Evolutionary conservation across 2,113 vertebrate genomes (phyloP).

Genomic region (Chaetodon auriga): DNA sequence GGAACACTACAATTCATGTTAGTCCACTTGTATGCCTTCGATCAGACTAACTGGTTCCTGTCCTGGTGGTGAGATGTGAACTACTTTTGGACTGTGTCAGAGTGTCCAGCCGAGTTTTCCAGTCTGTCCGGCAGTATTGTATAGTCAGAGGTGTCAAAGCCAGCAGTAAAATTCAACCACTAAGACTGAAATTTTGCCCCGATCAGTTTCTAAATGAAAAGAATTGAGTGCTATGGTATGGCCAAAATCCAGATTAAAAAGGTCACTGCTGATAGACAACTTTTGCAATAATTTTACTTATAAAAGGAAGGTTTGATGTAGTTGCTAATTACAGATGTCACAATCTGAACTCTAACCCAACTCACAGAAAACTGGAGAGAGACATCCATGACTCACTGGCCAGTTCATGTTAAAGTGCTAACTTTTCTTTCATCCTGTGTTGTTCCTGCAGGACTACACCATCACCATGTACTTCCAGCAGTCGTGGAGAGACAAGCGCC

Average conservation of each 20-base stretch:
- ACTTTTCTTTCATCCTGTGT: constrained; percentile 9
- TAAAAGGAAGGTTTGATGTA: background rate
- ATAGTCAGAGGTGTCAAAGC: background rate
- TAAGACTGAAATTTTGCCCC: background rate
- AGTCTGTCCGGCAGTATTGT: background rate
- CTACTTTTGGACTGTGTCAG: background rate
- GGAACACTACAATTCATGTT: background rate
- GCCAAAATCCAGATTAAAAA: background rate
- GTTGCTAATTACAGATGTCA: background rate
- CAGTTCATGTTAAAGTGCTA: background rate
- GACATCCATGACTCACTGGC: background rate
- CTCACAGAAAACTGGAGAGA: background rate
- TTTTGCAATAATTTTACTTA: background rate
- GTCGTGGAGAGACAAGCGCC: constrained; percentile 95
- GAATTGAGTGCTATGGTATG: background rate
- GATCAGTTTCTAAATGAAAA: background rate
- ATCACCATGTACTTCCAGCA: constrained; percentile 98
- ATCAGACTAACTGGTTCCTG: background rate
- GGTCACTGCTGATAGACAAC: background rate
- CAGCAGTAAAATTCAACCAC: background rate
- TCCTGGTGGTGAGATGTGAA: background rate
- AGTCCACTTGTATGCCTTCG: too few species aligned
- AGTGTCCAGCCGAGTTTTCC: background rate
- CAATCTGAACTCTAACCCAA: background rate
- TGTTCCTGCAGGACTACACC: constrained; percentile 89